Evolutionary conservation across 2,888 invertebrate species (phyloP), one percentile per base, ranked within the genome.

Genomic region (Salticus scenicus): DNA sequence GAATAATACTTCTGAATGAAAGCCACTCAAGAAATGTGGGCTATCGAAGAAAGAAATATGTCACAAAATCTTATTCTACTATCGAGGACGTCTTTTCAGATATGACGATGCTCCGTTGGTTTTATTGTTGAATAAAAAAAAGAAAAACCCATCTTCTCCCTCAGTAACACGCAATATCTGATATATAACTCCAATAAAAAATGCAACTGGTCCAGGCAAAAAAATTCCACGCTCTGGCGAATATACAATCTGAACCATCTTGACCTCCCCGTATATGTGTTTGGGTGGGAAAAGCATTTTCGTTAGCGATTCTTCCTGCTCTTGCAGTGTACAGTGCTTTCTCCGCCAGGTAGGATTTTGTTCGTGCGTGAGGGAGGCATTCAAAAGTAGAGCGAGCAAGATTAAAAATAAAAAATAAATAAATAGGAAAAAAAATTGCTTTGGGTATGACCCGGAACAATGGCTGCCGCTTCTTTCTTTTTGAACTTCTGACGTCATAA

Each of bases 281-380:
- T 37, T 78, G 70, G 77, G 77, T 57, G 77, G 77, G 70, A 47
- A 67, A 42, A n/a, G 24, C 12, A 75, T 33, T 33, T 75, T 69
- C 67, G 30, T 37, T 57, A 31, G 77, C 7, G 47, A 47, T 47
- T 66, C 66, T 66, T 66, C 66, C 66, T 28, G 30, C 24, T 63
- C 63, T 66, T 66, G 28, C 12, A 14, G n/a, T 12, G n/a, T 20
- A 27, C 66, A 31, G 4, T 30, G 66, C 66, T 30, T 30, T 66
- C 30, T 28, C 31, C 12, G 66, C 66, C 28, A 66, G 66, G 66
- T 66, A 66, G 66, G 24, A 66, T 30, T 28, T 28, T 12, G n/a
- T 27, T 27, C 63, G n/a, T 30, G 66, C 47, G 47, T 66, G 27
- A 28, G 66, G 17, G 66, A 31, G 12, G 30, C 66, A 66, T 47